These are phyloP conservation scores for Odontophorus gujanensis DNA, from an alignment of 2,113 vertebrate species.

Conservation along the genomic window DNA sequence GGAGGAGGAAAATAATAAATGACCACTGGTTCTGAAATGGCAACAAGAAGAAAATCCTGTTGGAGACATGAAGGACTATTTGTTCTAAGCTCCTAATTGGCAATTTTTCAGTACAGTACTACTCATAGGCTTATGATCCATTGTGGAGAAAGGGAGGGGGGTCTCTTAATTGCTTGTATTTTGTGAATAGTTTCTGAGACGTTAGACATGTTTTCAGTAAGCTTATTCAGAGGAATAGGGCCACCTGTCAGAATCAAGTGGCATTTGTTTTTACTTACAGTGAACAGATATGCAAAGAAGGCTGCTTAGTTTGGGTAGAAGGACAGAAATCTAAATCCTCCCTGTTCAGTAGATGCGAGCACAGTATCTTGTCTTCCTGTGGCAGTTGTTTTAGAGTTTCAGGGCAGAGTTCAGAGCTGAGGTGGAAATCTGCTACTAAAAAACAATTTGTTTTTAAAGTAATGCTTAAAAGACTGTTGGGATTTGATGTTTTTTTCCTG, in stretches of 20 bases:
- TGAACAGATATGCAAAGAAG: neutral
- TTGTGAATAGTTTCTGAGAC: neutral
- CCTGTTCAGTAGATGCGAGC: neutral
- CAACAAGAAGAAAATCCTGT: neutral
- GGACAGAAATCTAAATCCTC: neutral
- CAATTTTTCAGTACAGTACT: neutral
- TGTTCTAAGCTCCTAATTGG: neutral
- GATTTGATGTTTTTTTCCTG: neutral
- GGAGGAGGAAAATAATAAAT: neutral
- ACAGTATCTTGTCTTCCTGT: fast-evolving
- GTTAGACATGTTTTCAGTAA: neutral
- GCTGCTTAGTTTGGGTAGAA: neutral
- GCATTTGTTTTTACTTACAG: neutral
- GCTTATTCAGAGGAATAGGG: neutral
- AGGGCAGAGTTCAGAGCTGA: neutral
- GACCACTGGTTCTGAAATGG: neutral
- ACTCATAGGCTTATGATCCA: neutral
- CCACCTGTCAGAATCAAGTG: neutral
- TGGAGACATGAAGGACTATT: neutral
- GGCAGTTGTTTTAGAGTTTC: neutral
- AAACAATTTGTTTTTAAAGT: neutral
- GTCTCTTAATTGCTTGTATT: neutral
- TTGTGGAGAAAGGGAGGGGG: neutral
- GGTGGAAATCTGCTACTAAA: neutral
- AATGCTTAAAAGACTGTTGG: neutral